Percentiles rank a stretch among this genome's conserved stretches.
Conservation (phyloP, 2,888 invertebrate species). For the Thymelicus lineola region DNA sequence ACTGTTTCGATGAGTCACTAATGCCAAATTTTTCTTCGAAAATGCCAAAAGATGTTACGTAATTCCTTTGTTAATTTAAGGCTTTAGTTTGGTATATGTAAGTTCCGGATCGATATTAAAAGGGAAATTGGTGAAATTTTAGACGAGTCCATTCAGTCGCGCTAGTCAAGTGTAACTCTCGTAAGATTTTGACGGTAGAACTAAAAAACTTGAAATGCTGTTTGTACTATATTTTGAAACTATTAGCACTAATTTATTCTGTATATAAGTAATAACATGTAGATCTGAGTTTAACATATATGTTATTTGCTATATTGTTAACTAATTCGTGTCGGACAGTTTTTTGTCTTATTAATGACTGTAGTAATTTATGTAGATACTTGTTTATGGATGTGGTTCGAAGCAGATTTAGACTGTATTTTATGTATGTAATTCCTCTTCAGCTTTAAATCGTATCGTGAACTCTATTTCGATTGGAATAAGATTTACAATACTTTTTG, state of each 20-base stretch:
- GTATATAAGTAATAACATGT: not conserved
- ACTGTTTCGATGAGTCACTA: constrained; percentile 5
- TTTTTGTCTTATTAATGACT: no score
- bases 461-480: constrained; percentile 22
- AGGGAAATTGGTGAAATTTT: not conserved
- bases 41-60: constrained; percentile 12
- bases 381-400: constrained; percentile 41
- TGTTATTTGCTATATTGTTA: no score
- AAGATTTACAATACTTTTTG: not conserved
- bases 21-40: constrained; percentile 11
- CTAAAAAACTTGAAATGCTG: not conserved
- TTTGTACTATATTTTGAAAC: not conserved
- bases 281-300: constrained; percentile 12
- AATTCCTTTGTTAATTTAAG: not conserved
- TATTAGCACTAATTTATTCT: constrained; percentile 1
- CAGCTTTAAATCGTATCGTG: not conserved
- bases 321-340: no score
- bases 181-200: not conserved
- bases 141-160: not conserved
- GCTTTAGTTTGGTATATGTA: not conserved
- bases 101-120: not conserved
- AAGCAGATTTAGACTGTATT: constrained; percentile 51
- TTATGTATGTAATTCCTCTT: constrained; percentile 43
- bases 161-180: not conserved
- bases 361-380: no score